Evolutionary conservation across 1,140 invertebrate genomes (phyloP).

Genomic region (Himalopsyche phryganea): DNA sequence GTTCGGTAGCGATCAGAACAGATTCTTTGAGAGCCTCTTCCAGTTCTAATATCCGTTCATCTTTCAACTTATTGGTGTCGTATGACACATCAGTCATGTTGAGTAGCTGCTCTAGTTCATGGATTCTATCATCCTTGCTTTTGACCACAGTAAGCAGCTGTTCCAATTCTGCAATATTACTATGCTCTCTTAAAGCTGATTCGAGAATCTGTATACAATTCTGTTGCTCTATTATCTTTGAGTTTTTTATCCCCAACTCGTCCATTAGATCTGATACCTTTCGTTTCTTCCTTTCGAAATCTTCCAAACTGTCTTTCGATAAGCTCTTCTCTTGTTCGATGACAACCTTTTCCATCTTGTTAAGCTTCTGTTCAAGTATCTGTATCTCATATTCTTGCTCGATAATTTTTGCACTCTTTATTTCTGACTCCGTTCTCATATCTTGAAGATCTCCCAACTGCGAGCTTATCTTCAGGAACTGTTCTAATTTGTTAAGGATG

Average conservation of each 20-base stretch:
- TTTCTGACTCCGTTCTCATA: conserved; percentile 18
- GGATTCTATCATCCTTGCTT: conserved; percentile 52
- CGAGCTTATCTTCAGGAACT: conserved; percentile 19
- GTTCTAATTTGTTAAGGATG: conserved; percentile 20
- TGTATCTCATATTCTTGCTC: conserved; percentile 25
- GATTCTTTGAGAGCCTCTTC: conserved; percentile 73
- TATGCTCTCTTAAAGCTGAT: conserved; percentile 52
- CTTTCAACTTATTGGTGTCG: conserved; percentile 41
- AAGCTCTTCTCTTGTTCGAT: conserved; percentile 33
- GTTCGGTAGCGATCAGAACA: conserved; percentile 60
- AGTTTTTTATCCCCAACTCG: conserved; percentile 51
- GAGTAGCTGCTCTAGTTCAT: conserved; percentile 50
- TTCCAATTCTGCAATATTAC: conserved; percentile 55
- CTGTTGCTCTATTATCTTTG: conserved; percentile 56
- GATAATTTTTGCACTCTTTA: conserved; percentile 18
- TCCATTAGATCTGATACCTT: conserved; percentile 49
- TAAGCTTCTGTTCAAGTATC: conserved; percentile 14
- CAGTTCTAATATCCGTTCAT: conserved; percentile 69
- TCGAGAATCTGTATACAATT: conserved; percentile 54
- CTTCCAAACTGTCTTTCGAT: conserved; percentile 18
- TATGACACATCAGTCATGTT: conserved; percentile 35
- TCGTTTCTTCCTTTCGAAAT: conserved; percentile 40
- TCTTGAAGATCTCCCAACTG: conserved; percentile 14
- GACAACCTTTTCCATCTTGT: conserved; percentile 24
- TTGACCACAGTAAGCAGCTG: conserved; percentile 53